These are phyloP conservation scores for Nymphalis urticae DNA, from an alignment of 2,888 invertebrate species.

Conservation along the genomic window DNA sequence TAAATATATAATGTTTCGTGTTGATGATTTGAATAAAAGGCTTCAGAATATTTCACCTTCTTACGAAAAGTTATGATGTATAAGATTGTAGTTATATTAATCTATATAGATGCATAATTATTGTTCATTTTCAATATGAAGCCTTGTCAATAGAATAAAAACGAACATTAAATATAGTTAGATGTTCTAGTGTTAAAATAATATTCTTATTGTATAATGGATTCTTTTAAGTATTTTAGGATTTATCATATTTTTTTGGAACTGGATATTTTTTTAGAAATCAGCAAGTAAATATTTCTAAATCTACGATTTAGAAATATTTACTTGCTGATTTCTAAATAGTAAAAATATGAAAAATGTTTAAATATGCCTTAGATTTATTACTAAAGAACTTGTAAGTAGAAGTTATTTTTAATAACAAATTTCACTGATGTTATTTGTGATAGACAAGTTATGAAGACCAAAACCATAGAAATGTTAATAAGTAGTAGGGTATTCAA, in stretches of 20 bases:
- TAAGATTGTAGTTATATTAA: not conserved
- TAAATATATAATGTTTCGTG: not conserved
- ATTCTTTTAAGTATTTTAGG: too few species aligned
- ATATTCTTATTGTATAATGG: too few species aligned
- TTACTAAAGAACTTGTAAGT: not conserved
- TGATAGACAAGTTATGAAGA: conserved; percentile 8
- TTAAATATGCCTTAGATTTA: not conserved
- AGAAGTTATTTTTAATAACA: not conserved
- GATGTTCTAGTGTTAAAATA: not conserved
- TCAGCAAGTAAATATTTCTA: too few species aligned
- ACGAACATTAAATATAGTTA: not conserved
- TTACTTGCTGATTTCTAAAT: too few species aligned
- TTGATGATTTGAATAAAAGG: conserved; percentile 2
- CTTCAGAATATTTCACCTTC: not conserved
- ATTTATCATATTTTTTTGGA: too few species aligned
- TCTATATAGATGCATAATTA: not conserved
- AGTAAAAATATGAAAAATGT: too few species aligned
- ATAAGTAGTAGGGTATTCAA: conserved; percentile 7
- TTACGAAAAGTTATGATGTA: not conserved
- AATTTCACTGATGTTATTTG: not conserved
- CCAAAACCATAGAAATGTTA: conserved; percentile 3
- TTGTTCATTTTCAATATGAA: not conserved
- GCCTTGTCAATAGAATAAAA: not conserved
- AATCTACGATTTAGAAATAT: too few species aligned
- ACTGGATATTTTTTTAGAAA: too few species aligned